Base-by-base conservation (phyloP, 2,888 invertebrate species). In the Athrips mouffetella region DNA sequence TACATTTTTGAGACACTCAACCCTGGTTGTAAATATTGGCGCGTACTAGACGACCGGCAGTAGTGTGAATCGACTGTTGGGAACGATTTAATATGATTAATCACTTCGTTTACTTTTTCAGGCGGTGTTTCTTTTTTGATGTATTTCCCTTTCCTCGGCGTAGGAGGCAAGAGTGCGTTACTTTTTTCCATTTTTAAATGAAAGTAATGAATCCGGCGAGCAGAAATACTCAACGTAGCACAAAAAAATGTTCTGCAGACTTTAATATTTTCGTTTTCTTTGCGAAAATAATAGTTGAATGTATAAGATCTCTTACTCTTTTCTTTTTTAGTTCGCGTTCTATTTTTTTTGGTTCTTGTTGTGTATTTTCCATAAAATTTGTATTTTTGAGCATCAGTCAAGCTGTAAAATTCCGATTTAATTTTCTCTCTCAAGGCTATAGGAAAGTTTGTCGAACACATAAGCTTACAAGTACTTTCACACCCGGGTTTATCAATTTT, bases 381-480 rank as follows among this genome's bases (percentile, higher is more conserved):
- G 16, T 51, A 48, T 49, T 50, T 53, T 53, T 53, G 50, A 44
- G 31, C 47, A 49, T 53, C 53, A 39, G 44, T 53, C 40, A 53
- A 37, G 23, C 46, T 50, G 35, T 53, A 53, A 41, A 53, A 53
- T 13, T 39, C 7, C 15, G 18, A 16, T 15, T 45, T 45, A 11
- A 45, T 20, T 31, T 45, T 18, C 18, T 45, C 45, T 45, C 45
- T 48, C 10, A 27, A 15, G 15, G 29, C 45, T 29, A 15, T 25
- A 10, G 50, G 13, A 50, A 53, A 53, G 30, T 23, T 45, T 20
- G 20, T 33, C 10, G 52, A 49, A 52, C 52, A 52, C 33, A 23
- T 52, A 37, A 44, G 33, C 30, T 42, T 49, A 25, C 52, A 52
- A 41, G 47, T 44, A 45, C 27, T 49, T 49, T 52, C 52, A 52